Base-by-base conservation (phyloP, 2,113 vertebrate species). In the Solea senegalensis region DNA sequence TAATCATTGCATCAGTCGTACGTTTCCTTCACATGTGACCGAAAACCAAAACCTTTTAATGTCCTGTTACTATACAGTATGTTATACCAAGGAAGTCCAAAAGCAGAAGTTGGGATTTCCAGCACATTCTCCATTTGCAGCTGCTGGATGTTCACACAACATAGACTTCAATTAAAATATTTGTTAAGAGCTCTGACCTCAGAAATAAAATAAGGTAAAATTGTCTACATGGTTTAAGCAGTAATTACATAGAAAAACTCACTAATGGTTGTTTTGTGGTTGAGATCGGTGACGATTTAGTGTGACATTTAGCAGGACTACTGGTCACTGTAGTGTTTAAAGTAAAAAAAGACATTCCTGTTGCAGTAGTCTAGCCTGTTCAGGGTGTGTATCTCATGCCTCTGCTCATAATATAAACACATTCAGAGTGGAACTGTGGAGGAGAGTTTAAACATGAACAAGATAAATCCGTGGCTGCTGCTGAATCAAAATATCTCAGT, bases 101-200 rank as follows among this genome's bases (percentile, higher is more conserved):
- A 91, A 89, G 83, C 76, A 84, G 88, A 90, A 91, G 78, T 58
- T 56, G 39, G 40, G 44, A 63, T 27, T 78, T 82, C 16, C 77
- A 51, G 78, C 77, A 50, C 66, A 80, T 40, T 70, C 40, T 77
- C 34, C 8, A 4, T 9, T 58, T 60, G 9, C 0, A 1, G 2
- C 51, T 15, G 8, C 8, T 4, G 11, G 59, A n/a, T 9, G 2
- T 63, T 63, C 63, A 26, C 55, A 45, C 15, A 11, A 56, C 50
- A 79, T 12, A n/a, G 4, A 15, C 9, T 2, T 48, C 11, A 48
- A 9, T 48, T 52, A 2, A 34, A 34, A 34, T 6, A 34, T 34
- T 34, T 21, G 21, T 21, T 21, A 21, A 21, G 21, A 21, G 21
- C 21, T 21, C 21, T 1, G 13, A n/a, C 14, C 58, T 8, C 52